Base-by-base conservation (phyloP, 2,113 vertebrate genomes). In the Irena cyanogastra region DNA sequence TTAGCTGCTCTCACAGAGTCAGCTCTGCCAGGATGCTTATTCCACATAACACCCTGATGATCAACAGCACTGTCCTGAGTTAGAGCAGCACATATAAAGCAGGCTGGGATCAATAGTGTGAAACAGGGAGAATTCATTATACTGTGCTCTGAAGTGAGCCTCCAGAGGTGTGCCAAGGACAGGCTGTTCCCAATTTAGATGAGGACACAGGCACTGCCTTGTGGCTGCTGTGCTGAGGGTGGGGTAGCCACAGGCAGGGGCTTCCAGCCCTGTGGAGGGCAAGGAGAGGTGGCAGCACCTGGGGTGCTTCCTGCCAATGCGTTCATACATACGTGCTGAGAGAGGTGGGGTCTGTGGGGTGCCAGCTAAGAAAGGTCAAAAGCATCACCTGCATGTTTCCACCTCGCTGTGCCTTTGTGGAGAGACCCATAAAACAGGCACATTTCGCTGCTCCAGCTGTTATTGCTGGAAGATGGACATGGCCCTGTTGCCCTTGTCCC, bases 221-320 rank as follows among this genome's bases (percentile, higher is more conserved):
- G 1, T 11, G 52, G 44, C 14, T 27, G 41, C 2, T 33, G 59
- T 60, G 33, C 19, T 50, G 63, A 17, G 1, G 2, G 8, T 1
- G 0, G 6, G 2, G 4, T 8, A 44, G 52, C 17, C 35, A 18
- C 0, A 1, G 24, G 4, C 0, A 3, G 42, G 19, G 12, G 6
- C 3, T 79, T 26, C 5, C 37, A 50, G 1, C 3, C 9, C 33
- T 8, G 3, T 4, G 12, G 42, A 65, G 41, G 31, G 3, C 8
- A 65, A 61, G 22, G 30, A 69, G 37, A 33, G 0, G 0, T 24
- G 0, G 0, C 30, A 77, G 54, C 2, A 2, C 12, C 7, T 45
- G 50, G 9, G 3, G 15, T 27, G 47, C 2, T 9, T 93, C 17
- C 23, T 87, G 35, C 13, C 17, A 24, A 5, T 2, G 6, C 1